A percentile compares a stretch with the other conserved stretches of the same genome.
Conservation (phyloP, 2,888 invertebrate species). For the Prosopocoilus inquinatus region DNA sequence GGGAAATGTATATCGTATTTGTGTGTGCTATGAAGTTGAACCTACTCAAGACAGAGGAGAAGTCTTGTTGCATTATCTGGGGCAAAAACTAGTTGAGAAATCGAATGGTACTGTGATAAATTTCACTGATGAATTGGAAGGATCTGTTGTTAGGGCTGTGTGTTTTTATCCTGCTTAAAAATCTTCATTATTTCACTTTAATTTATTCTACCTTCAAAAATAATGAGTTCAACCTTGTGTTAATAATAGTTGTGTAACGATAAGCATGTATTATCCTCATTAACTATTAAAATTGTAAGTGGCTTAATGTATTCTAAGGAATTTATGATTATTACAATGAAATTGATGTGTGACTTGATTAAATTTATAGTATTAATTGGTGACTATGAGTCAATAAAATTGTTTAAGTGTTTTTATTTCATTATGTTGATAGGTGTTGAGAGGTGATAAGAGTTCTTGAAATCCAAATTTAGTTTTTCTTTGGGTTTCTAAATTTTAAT, state of each 20-base stretch:
- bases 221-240: too few species aligned
- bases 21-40: constrained; percentile 32
- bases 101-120: constrained; percentile 29
- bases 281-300: too few species aligned
- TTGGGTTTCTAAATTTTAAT: too few species aligned
- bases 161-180: constrained; percentile 37
- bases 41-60: constrained; percentile 25
- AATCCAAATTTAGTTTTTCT: too few species aligned
- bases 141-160: constrained; percentile 40
- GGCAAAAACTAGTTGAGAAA: constrained; percentile 30
- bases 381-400: too few species aligned
- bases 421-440: too few species aligned
- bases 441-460: too few species aligned
- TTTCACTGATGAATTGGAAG: constrained; percentile 38
- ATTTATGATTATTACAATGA: not conserved
- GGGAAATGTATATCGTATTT: constrained; percentile 35
- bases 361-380: not conserved
- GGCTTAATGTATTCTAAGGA: too few species aligned
- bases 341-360: not conserved
- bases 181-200: not conserved
- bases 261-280: too few species aligned
- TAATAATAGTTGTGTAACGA: too few species aligned
- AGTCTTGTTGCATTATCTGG: constrained; percentile 38
- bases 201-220: too few species aligned
- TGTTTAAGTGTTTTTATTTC: too few species aligned